Conservation (phyloP, 2,888 invertebrate species). For the Cyclophora punctaria region DNA sequence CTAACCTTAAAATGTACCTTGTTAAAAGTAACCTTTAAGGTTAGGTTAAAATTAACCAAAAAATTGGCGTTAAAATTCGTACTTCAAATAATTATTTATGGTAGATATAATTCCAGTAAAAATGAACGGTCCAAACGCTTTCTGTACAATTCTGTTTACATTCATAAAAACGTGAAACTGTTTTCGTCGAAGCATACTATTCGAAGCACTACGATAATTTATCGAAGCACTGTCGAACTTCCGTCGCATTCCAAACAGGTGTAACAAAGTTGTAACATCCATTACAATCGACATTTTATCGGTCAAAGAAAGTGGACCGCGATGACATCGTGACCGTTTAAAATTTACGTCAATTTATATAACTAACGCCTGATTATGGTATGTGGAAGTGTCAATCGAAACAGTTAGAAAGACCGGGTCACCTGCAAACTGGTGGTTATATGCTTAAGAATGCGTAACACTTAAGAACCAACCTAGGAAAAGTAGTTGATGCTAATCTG, state of each 20-base stretch:
- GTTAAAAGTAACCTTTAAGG: too few species aligned
- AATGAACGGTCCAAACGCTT: too few species aligned
- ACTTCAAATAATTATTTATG: too few species aligned
- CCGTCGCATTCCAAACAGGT: constrained; percentile 19
- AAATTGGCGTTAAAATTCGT: too few species aligned
- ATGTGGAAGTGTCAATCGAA: constrained; percentile 52
- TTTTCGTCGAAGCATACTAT: too few species aligned
- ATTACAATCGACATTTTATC: constrained; percentile 25
- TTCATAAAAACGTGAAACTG: too few species aligned
- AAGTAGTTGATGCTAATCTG: constrained; percentile 1
- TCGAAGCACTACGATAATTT: too few species aligned
- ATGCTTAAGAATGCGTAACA: constrained; percentile 43
- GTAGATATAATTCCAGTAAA: too few species aligned
- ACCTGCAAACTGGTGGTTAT: constrained; percentile 43
- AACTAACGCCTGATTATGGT: constrained; percentile 56
- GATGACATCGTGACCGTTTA: constrained; percentile 19
- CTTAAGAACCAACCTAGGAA: constrained; percentile 41
- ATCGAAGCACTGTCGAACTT: too few species aligned
- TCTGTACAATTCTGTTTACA: too few species aligned
- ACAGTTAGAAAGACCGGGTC: constrained; percentile 70
- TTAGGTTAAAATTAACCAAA: too few species aligned
- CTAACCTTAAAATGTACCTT: too few species aligned
- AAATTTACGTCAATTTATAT: constrained; percentile 61
- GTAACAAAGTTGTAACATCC: constrained; percentile 20
- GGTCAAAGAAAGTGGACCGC: constrained; percentile 55